Conservation (phyloP, 2,888 invertebrate species). For the Apamea crenata region DNA sequence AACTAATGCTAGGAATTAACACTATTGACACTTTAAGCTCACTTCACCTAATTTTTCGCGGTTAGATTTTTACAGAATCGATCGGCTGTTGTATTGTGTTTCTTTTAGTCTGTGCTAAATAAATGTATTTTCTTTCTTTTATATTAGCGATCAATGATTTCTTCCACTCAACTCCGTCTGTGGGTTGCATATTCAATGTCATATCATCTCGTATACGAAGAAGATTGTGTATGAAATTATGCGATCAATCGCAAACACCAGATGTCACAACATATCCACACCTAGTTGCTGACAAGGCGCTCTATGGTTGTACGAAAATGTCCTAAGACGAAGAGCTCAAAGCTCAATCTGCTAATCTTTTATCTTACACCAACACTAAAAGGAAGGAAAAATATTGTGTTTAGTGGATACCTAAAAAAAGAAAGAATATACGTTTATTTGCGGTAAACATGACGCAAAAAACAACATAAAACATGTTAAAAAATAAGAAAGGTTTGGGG, state of each 20-base stretch:
- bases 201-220: neutral
- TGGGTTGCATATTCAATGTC: neutral
- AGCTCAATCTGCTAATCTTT: neutral
- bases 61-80: too few relatives aligned
- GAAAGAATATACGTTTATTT: too few relatives aligned
- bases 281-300: neutral
- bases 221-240: neutral
- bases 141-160: neutral
- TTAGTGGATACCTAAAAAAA: neutral
- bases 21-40: too few relatives aligned
- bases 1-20: too few relatives aligned
- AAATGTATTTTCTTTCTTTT: neutral
- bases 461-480: too few relatives aligned
- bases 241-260: neutral
- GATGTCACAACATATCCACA: neutral
- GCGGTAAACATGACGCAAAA: too few relatives aligned
- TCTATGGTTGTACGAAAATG: neutral
- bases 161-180: neutral
- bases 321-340: neutral
- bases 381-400: neutral
- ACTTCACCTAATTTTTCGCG: too few relatives aligned
- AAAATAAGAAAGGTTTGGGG: too few relatives aligned
- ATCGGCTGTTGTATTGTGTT: too few relatives aligned
- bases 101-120: too few relatives aligned
- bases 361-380: neutral